Base-by-base conservation (phyloP, 2,888 invertebrate genomes). In the Ormyrus nitidulus region DNA sequence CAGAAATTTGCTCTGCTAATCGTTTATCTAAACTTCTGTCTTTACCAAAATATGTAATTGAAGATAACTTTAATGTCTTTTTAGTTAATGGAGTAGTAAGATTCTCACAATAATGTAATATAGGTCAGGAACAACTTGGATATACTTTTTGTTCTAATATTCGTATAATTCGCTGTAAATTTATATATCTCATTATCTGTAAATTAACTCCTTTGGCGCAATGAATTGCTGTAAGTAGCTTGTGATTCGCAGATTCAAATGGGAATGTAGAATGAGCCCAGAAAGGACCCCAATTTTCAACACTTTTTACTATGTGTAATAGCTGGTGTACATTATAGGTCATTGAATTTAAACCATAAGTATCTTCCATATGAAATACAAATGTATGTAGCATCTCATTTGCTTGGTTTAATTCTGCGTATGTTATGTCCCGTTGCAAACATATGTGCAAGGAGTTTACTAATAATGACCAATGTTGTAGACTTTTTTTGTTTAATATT, bases 41-140 rank as follows among this genome's bases (percentile, higher is more conserved):
- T n/a, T 10, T 64, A 46, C 64, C 64, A n/a, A 64, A 64, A 44
- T 64, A 64, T 7, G 64, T 64, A 48, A 9, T 11, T 7, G 34
- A 46, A 46, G 64, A 64, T 48, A 64, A 9, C 11, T 64, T 64
- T 2, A 64, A 64, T 8, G 9, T 48, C 48, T 48, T 44, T 46
- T 48, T 19, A 9, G 46, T 11, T 46, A 11, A 6, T 64, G 46
- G 2, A 4, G 4, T 5, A 8, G 10, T 2, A 6, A 64, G 5
- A 64, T 11, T 48, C 48, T 64, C 9, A 64, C 48, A 64, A 11
- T 11, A 48, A 6, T 44, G 8, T 48, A 64, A 13, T 11, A 48
- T 11, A 10, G n/a, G 2, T 46, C 64, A 46, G 5, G 64, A 64
- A n/a, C 49, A 65, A 51, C n/a, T 49, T n/a, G 65, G 65, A n/a